phyloP scores from a whole-genome alignment of 2,888 invertebrate genomes.

The Tetranychus piercei region DNA sequence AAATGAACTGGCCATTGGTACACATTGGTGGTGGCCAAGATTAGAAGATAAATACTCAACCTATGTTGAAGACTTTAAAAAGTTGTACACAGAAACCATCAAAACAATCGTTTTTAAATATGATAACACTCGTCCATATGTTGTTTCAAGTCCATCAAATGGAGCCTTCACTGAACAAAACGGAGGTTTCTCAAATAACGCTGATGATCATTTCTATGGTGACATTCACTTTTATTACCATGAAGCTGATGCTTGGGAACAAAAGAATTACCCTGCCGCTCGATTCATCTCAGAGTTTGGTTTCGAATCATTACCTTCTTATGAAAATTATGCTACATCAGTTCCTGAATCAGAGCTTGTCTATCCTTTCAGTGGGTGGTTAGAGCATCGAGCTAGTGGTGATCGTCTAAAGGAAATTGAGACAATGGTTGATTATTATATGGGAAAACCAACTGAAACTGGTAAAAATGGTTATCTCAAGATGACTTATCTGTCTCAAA shows the following conservation, averaged over 20 bases:
- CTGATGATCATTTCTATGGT: conserved; percentile 59
- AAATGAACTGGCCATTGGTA: conserved; percentile 69
- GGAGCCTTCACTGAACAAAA: conserved; percentile 52
- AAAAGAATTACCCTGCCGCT: conserved; percentile 53
- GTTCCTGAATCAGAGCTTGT: conserved; percentile 31
- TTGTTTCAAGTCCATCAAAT: conserved; percentile 81
- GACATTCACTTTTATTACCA: conserved; percentile 67
- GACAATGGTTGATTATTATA: conserved; percentile 40
- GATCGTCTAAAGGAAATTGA: conserved; percentile 19
- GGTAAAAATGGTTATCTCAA: conserved; percentile 38
- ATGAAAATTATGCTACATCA: conserved; percentile 46
- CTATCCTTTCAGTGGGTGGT: conserved; percentile 33
- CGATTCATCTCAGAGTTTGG: conserved; percentile 92
- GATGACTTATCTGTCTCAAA: conserved; percentile 64
- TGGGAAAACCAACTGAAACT: conserved; percentile 40
- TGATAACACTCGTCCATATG: conserved; percentile 47
- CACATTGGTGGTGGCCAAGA: conserved; percentile 48
- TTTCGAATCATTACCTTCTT: conserved; percentile 66
- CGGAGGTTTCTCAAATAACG: conserved; percentile 56
- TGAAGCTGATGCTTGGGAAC: conserved; percentile 56
- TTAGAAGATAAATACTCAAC: conserved; percentile 26
- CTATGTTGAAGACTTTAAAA: conserved; percentile 57
- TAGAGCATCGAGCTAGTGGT: conserved; percentile 53
- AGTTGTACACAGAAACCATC: conserved; percentile 60
- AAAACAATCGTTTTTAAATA: conserved; percentile 43